Evolutionary conservation across 2,888 invertebrate genomes (phyloP), one percentile per base, ranked within the genome.

Genomic region (Scotopteryx bipunctaria): DNA sequence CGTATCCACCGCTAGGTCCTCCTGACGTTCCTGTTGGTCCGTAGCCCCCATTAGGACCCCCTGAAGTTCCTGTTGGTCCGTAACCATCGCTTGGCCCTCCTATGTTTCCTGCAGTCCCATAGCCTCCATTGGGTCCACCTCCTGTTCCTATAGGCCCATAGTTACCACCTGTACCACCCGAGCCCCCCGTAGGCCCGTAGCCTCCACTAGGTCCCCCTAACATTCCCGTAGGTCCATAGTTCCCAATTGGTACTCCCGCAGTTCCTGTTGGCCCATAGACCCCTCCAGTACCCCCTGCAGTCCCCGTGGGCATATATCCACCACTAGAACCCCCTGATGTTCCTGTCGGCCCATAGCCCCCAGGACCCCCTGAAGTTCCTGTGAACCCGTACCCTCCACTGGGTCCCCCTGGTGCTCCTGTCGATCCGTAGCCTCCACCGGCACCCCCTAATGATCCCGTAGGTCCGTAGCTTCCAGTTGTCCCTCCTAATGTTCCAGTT

Each of bases 141-240:
- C 14, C 11, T 4, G 21, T 23, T n/a, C 42, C 42, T 23, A 15
- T 15, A 23, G 42, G 32, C 8, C 42, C 23, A 6, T 32, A 25
- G 5, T 25, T 27, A 2, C 35, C 44, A 33, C 5, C 31, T 13
- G 38, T 38, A 3, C 32, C 52, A 0, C 41, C 38, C 15, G 33
- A 11, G 0, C 19, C 14, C 0, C 44, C 54, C 5, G 25, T 36
- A 6, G 21, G 21, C 13, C 36, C 36, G n/a, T 36, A 36, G 5
- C 27, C 23, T 1, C 38, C 44, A 27, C 5, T 33, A n/a, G 29
- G 6, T 11, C 44, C 33, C n/a, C 35, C 21, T 14, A 14, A 4
- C 1, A 15, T 9, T 15, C 36, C 38, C 11, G 32, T 43, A 1
- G 23, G 32, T 15, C 42, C 42, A 13, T 32, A 23, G 3, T 27